These are phyloP conservation scores for Heterotilapia buettikoferi DNA, from an alignment of 2,113 vertebrate genomes.

Conservation along the genomic window DNA sequence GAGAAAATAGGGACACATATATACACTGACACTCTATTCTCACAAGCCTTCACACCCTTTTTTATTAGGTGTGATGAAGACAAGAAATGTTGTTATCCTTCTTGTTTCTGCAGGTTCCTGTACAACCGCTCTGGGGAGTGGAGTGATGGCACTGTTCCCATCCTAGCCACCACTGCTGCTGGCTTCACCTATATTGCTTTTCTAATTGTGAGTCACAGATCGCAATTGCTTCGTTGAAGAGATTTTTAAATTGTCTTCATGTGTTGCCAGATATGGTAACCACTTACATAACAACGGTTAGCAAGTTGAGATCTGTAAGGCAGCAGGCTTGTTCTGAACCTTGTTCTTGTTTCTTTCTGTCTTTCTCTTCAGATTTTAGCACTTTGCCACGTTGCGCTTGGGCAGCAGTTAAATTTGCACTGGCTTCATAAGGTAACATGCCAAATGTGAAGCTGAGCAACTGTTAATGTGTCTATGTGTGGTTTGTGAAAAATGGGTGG, in stretches of 20 bases:
- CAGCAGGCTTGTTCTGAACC: neutral
- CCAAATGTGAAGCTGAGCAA: neutral
- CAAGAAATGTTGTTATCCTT: neutral
- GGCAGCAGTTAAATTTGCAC: constrained; percentile 95
- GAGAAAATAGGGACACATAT: neutral
- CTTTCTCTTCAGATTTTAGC: constrained; percentile 80
- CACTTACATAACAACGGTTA: neutral
- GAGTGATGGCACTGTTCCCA: constrained; percentile 92
- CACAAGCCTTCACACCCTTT: neutral
- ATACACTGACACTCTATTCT: neutral
- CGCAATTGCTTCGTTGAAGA: neutral
- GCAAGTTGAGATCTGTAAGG: neutral
- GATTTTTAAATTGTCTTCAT: neutral
- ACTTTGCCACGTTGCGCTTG: constrained; percentile 89
- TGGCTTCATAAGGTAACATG: constrained; percentile 95
- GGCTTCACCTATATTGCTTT: constrained; percentile 87
- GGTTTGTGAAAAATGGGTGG: neutral
- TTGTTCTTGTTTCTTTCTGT: neutral
- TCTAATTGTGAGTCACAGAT: constrained; percentile 78
- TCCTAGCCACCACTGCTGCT: constrained; percentile 84
- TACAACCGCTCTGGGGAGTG: constrained; percentile 90
- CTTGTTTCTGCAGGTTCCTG: constrained; percentile 80
- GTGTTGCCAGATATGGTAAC: neutral
- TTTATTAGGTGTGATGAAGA: neutral
- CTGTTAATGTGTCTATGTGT: neutral